These are phyloP conservation scores for Nematopogon swammerdamellus DNA, from an alignment of 2,888 invertebrate genomes.

Conservation along the genomic window DNA sequence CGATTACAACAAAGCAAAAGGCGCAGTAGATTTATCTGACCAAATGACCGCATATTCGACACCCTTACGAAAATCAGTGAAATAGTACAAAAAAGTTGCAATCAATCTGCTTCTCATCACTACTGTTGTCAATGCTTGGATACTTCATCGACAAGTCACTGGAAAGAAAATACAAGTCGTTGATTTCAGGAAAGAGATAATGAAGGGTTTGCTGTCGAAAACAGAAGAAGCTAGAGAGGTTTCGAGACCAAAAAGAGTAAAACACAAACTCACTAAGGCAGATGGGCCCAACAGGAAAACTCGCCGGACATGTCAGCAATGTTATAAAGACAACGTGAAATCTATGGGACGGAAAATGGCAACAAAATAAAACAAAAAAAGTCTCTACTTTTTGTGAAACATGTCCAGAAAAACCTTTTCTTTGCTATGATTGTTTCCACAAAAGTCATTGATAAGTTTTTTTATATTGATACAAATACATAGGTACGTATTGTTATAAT, in stretches of 20 bases:
- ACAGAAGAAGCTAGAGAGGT: neutral
- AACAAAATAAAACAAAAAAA: too few species aligned
- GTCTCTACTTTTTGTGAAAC: too few species aligned
- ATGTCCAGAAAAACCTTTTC: too few species aligned
- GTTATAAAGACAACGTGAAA: too few species aligned
- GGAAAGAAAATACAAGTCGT: neutral
- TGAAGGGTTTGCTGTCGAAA: constrained; percentile 1
- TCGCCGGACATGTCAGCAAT: too few species aligned
- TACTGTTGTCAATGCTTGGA: constrained; percentile 3
- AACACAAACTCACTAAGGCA: too few species aligned
- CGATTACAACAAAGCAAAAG: constrained; percentile 14
- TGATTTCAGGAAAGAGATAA: constrained; percentile 2
- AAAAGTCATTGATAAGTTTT: too few species aligned
- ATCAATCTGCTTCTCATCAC: constrained; percentile 2
- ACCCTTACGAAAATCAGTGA: constrained; percentile 3
- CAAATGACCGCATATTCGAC: constrained; percentile 14
- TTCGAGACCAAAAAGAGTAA: constrained; percentile 1
- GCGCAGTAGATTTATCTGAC: constrained; percentile 13
- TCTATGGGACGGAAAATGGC: too few species aligned
- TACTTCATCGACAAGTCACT: neutral
- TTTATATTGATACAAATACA: too few species aligned
- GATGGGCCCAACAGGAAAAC: too few species aligned
- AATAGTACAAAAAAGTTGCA: constrained; percentile 1
- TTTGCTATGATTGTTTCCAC: too few species aligned
- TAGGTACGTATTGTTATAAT: too few species aligned